Percentiles rank a stretch among this genome's conserved stretches.
These are phyloP conservation scores for Clarias laeviceps DNA, from an alignment of 2,797 vertebrate genomes.

Conservation along the genomic window DNA sequence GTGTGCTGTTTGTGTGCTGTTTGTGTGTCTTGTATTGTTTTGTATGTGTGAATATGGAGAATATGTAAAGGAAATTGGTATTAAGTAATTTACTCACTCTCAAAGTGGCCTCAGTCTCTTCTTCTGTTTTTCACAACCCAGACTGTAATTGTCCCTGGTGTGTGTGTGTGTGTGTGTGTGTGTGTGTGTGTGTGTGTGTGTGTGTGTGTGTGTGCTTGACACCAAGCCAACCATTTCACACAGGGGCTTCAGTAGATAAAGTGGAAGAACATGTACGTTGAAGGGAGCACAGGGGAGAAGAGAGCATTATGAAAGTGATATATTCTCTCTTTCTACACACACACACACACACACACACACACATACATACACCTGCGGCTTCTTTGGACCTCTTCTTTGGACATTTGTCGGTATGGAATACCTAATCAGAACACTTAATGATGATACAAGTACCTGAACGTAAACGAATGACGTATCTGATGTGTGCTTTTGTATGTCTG, in stretches of 20 bases:
- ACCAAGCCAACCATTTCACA: slow-evolving; percentile 45
- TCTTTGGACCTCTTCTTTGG: slow-evolving; percentile 32
- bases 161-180: slow-evolving; percentile 33
- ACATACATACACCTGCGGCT: slow-evolving; percentile 55
- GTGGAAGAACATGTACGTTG: slow-evolving; percentile 59
- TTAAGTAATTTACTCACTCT: slow-evolving; percentile 38
- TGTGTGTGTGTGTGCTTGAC: slow-evolving; percentile 23
- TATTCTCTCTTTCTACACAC: slow-evolving; percentile 33
- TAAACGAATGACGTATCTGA: not conserved
- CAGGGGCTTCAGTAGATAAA: slow-evolving; percentile 66
- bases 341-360: not conserved
- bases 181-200: slow-evolving; percentile 41
- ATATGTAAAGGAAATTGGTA: slow-evolving; percentile 12
- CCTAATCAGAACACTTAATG: not conserved
- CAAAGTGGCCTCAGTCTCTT: slow-evolving; percentile 24
- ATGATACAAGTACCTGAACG: not conserved
- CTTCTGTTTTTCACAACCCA: not conserved
- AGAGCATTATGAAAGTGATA: slow-evolving; percentile 60
- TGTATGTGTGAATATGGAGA: slow-evolving; percentile 28
- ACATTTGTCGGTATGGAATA: not conserved
- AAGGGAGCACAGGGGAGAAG: slow-evolving; percentile 53
- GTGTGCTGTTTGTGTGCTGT: not conserved
- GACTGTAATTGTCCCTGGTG: not conserved
- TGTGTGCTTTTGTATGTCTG: slow-evolving; percentile 35
- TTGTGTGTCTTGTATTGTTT: not conserved